A percentile compares a stretch with the other conserved stretches of the same genome.
Conservation (phyloP, 2,113 vertebrate species). For the Psettodes erumei region DNA sequence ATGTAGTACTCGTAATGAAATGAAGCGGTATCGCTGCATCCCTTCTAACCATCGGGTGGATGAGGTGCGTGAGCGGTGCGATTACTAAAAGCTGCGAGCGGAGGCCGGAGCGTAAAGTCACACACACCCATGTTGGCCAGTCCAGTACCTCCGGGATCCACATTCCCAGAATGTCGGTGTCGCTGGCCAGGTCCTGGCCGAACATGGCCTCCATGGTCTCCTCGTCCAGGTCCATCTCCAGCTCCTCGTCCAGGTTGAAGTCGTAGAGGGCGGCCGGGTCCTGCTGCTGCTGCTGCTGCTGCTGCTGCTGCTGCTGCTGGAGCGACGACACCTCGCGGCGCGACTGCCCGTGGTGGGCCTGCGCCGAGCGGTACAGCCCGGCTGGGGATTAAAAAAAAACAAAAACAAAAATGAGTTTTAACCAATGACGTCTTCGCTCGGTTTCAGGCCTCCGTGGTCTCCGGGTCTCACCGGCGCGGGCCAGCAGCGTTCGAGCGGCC, state of each 20-base stretch:
- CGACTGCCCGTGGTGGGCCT: constrained; percentile 95
- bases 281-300: no score
- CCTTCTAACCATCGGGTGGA: no score
- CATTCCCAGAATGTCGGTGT: constrained; percentile 99
- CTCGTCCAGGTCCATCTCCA: constrained; percentile 98
- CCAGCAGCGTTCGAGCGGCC: constrained; percentile 92
- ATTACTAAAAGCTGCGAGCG: no score
- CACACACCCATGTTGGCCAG: constrained; percentile 99
- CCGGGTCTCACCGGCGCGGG: constrained; percentile 95
- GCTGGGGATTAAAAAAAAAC: constrained; percentile 74
- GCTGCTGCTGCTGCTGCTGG: constrained; percentile 87
- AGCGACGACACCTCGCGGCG: constrained; percentile 90
- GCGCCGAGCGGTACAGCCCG: constrained; percentile 95
- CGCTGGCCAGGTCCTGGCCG: constrained; percentile 93
- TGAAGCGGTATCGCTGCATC: no score
- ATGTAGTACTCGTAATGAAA: no score
- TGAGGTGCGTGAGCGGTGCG: no score
- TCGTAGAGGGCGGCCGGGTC: constrained; percentile 92
- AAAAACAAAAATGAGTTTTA: background rate
- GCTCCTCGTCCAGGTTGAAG: constrained; percentile 97
- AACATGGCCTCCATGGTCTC: constrained; percentile 99
- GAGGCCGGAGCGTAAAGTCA: constrained; percentile 80
- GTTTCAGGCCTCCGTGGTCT: no score
- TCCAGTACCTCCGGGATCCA: constrained; percentile 99
- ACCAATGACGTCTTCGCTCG: no score